Conservation (phyloP, 2,888 invertebrate species). For the Andrena marginata region DNA sequence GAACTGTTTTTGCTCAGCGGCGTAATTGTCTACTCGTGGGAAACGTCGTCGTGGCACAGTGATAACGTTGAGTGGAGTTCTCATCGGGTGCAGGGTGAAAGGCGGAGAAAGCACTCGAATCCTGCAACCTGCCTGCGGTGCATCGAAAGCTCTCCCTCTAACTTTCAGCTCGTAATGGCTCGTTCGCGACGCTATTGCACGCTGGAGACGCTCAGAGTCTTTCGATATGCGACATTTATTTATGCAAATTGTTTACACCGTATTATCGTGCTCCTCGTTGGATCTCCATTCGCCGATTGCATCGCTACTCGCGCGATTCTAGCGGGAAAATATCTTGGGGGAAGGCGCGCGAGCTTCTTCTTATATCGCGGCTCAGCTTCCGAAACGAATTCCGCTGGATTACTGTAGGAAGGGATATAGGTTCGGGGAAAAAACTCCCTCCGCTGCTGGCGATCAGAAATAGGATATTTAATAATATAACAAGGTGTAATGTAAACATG, state of each 20-base stretch:
- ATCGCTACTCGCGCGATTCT: not conserved
- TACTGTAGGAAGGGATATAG: not conserved
- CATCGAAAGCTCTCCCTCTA: not conserved
- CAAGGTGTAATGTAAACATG: too few relatives aligned
- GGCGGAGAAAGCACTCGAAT: not conserved
- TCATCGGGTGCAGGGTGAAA: constrained; percentile 3
- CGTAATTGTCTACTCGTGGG: not conserved
- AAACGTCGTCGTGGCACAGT: not conserved
- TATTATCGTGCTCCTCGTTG: not conserved
- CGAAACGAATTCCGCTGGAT: not conserved
- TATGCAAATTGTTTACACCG: constrained; percentile 10
- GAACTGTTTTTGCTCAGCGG: not conserved
- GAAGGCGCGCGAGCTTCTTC: not conserved
- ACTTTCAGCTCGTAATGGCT: constrained; percentile 13
- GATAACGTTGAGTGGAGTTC: constrained; percentile 6
- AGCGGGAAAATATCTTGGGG: not conserved
- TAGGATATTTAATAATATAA: too few relatives aligned
- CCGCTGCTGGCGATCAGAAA: not conserved
- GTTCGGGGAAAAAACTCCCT: not conserved
- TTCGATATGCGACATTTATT: not conserved
- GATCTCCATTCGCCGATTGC: not conserved
- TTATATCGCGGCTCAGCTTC: not conserved
- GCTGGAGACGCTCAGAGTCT: not conserved
- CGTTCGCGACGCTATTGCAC: not conserved
- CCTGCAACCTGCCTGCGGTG: not conserved